phyloP scores from a whole-genome alignment of 1,140 invertebrate genomes.

The Laupala kohalensis region DNA sequence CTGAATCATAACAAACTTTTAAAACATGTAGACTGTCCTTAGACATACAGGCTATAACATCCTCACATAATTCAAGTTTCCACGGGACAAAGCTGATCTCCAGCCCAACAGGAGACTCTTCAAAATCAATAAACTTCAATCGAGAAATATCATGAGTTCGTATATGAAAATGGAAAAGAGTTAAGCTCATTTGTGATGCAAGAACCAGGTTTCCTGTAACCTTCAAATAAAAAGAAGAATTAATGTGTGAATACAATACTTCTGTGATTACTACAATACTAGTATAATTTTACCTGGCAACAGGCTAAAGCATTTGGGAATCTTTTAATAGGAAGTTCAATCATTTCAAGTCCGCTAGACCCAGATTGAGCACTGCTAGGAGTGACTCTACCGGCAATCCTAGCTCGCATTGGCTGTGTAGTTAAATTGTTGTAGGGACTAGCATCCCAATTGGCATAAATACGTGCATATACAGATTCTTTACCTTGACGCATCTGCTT shows the following conservation, averaged over 20 bases:
- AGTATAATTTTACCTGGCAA: conserved; percentile 34
- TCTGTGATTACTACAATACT: too few species aligned
- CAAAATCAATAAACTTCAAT: conserved; percentile 49
- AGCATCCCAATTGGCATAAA: conserved; percentile 49
- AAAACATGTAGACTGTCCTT: conserved; percentile 31
- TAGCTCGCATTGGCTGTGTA: conserved; percentile 47
- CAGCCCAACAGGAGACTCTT: conserved; percentile 33
- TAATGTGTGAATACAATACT: conserved; percentile 4
- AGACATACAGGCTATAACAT: conserved; percentile 41
- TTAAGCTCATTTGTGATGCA: conserved; percentile 34
- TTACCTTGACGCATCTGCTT: conserved; percentile 39
- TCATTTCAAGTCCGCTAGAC: conserved; percentile 44
- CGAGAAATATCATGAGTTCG: conserved; percentile 48
- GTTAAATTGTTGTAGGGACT: conserved; percentile 23
- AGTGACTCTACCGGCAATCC: conserved; percentile 53
- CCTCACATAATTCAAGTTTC: conserved; percentile 38
- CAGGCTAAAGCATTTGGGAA: conserved; percentile 42
- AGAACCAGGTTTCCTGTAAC: conserved; percentile 45
- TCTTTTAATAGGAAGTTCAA: conserved; percentile 44
- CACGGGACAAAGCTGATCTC: conserved; percentile 37
- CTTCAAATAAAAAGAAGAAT: conserved; percentile 16
- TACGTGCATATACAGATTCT: conserved; percentile 40
- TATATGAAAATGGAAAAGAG: conserved; percentile 41
- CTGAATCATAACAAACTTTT: conserved; percentile 13
- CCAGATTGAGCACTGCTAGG: conserved; percentile 41